Conservation (phyloP, 2,888 invertebrate genomes). For the Oscheius sp. region DNA sequence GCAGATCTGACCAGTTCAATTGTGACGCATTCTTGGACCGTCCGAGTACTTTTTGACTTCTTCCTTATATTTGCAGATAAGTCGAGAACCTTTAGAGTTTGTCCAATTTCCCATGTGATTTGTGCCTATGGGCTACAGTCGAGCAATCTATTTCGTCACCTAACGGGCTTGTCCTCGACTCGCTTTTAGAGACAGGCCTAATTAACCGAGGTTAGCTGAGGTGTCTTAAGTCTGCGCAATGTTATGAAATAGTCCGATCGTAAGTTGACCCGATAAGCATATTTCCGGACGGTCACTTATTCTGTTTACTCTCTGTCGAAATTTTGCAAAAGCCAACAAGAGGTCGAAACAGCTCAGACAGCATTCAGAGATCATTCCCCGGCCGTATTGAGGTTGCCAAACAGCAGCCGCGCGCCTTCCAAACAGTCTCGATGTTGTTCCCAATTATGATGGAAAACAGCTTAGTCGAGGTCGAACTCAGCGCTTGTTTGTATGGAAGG, state of each 20-base stretch:
- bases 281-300: conserved; percentile 5
- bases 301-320: background rate
- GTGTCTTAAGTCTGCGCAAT: conserved; percentile 18
- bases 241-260: conserved; percentile 19
- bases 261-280: no score
- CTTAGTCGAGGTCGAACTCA: conserved; percentile 1
- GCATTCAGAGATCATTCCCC: no score
- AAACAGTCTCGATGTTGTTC: background rate
- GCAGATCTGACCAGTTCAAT: conserved; percentile 8
- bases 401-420: no score
- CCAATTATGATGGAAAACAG: conserved; percentile 13
- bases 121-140: background rate
- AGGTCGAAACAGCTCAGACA: no score
- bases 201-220: conserved; percentile 15
- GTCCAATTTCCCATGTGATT: background rate
- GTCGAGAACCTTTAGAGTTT: background rate
- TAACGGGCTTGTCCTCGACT: background rate
- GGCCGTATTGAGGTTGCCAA: no score
- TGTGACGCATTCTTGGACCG: conserved; percentile 2
- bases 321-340: no score
- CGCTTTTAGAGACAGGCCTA: background rate
- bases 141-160: background rate
- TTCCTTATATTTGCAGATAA: background rate
- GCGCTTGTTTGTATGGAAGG: background rate
- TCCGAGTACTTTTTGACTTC: background rate